Base-by-base conservation (phyloP, 2,797 vertebrate genomes). In the Anguilla anguilla region DNA sequence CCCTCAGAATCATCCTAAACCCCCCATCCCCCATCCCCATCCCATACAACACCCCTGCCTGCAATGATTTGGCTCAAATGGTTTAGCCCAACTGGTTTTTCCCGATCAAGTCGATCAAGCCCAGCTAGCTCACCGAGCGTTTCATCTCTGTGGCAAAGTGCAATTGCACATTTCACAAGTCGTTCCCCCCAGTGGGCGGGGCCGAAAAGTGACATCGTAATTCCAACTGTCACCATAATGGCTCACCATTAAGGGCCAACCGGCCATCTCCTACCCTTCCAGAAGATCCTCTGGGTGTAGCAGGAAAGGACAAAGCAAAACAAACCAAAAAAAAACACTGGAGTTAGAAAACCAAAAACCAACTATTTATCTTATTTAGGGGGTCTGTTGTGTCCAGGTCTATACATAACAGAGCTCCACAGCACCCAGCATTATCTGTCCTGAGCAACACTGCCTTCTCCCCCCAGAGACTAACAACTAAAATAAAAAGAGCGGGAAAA, bases 391-490 rank as follows among this genome's bases (percentile, higher is more conserved):
- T 46, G 6, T n/a, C 77, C 22, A 81, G 19, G 77, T 39, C 15
- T 43, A 81, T 19, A 49, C 6, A 9, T 49, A 81, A 46, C 28
- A 61, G 3, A 84, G 64, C 83, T 84, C 43, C 59, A 86, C 83
- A 91, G 88, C 89, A 87, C 5, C 2, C 86, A 25, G 85, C 85
- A 13, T 84, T 81, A 28, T 89, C 86, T 87, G 7, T 53, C 35
- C 2, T 0, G 2, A 86, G 51, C 22, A n/a, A 57, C 51, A 51
- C 35, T 69, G 64, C 89, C 51, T 84, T 28, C 6, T 51, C 49
- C 49, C 79, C 64, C 51, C 15, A 86, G 53, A 92, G 88, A 90
- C 2, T 88, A 90, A 91, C 90, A 91, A 86, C 87, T 89, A 69
- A 89, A 89, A 88, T 88, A 83, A 57, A 55, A 57, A 87, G 69